Base-by-base conservation (phyloP, 2,113 vertebrate species). In the Amia ocellicauda region DNA sequence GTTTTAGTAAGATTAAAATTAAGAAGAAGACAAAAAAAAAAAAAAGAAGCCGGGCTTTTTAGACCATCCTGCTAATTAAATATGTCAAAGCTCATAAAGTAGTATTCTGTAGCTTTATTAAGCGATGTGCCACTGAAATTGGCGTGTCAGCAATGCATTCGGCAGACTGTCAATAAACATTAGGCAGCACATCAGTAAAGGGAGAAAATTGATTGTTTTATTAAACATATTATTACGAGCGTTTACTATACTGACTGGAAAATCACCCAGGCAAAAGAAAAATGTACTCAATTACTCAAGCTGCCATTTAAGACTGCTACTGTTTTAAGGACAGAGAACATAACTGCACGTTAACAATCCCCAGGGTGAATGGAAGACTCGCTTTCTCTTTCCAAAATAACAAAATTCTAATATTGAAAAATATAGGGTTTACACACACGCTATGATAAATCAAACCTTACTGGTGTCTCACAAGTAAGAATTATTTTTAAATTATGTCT, bases 41-140 rank as follows among this genome's bases (percentile, higher is more conserved):
- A n/a, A n/a, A 89, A 79, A 82, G 85, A 86, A 70, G 78, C 87
- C 84, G 86, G 88, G 86, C 85, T 91, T 87, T 91, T 90, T 90
- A 92, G 89, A 86, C 91, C 92, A 93, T 92, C 94, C 90, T 81
- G 76, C 85, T 96, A 96, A 98, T 98, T 93, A 97, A 89, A 94
- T 93, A 91, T 93, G 92, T 95, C 94, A 94, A 86, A 89, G 89
- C 90, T 84, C 85, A 88, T 92, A 93, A 95, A 94, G 89, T 89
- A 91, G 89, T 84, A 85, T 82, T 84, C 87, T 82, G 88, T 87
- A 84, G 88, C 81, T 92, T 90, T 90, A 81, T 78, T 75, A 62
- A 84, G 83, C 74, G 85, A 76, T 86, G 87, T 82, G 83, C 89
- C 85, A 88, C 83, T 77, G 67, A 85, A 91, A 88, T 69, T 86